These are phyloP conservation scores for Scaptomyza pallida DNA, from an alignment of 1,140 invertebrate species.

Conservation along the genomic window DNA sequence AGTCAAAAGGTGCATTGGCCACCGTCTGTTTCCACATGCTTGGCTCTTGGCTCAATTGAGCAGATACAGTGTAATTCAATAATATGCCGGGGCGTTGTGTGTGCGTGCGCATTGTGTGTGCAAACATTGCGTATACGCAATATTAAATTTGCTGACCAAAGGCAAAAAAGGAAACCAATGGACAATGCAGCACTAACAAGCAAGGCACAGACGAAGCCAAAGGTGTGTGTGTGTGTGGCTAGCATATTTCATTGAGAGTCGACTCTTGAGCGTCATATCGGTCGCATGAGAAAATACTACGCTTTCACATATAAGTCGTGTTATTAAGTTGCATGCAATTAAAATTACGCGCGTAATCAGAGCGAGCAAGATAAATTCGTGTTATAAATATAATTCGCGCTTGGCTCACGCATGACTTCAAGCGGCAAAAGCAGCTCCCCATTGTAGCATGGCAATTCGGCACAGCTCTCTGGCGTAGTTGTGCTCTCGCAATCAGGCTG, in stretches of 20 bases:
- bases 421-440: background rate
- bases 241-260: conserved; percentile 28
- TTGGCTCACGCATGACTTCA: conserved; percentile 46
- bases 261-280: conserved; percentile 14
- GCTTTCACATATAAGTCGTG: conserved; percentile 44
- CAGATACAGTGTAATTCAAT: conserved; percentile 37
- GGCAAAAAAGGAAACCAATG: background rate
- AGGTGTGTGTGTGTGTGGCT: conserved; percentile 58
- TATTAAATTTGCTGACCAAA: conserved; percentile 22
- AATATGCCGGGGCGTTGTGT: conserved; percentile 11
- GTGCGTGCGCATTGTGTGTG: conserved; percentile 27
- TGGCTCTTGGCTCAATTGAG: conserved; percentile 22
- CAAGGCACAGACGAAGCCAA: background rate
- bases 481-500: conserved; percentile 71
- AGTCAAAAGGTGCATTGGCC: conserved; percentile 54
- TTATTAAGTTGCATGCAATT: conserved; percentile 82
- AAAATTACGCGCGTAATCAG: conserved; percentile 82
- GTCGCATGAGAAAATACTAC: no score
- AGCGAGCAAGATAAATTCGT: conserved; percentile 80
- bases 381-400: conserved; percentile 75
- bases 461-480: conserved; percentile 51
- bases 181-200: conserved; percentile 34
- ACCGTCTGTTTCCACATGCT: conserved; percentile 29
- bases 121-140: conserved; percentile 43
- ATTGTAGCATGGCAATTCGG: conserved; percentile 12